A percentile compares a stretch with the other conserved stretches of the same genome.
These are phyloP conservation scores for Latrodectus hesperus DNA, from an alignment of 2,888 invertebrate genomes.

Conservation along the genomic window DNA sequence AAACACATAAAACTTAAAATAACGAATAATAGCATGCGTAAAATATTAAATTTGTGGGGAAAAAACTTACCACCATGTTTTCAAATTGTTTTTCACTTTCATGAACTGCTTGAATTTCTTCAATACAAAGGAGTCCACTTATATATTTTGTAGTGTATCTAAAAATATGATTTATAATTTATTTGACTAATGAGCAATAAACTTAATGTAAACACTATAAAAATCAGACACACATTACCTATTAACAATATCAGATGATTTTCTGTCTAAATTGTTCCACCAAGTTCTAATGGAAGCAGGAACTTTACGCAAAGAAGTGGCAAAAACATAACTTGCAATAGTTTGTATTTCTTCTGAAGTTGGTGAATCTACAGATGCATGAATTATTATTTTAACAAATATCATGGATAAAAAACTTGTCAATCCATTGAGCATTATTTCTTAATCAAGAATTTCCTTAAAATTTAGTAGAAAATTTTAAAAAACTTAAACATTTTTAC, in stretches of 20 bases:
- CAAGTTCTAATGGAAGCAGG: slow-evolving; percentile 86
- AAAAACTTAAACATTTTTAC: too few relatives aligned
- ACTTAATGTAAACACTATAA: background rate
- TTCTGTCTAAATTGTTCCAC: slow-evolving; percentile 82
- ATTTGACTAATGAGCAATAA: background rate
- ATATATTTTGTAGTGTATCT: slow-evolving; percentile 78
- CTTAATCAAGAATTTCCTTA: too few relatives aligned
- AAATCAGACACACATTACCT: slow-evolving; percentile 74
- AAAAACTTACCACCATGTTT: slow-evolving; percentile 51
- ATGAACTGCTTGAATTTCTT: slow-evolving; percentile 81
- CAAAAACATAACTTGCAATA: slow-evolving; percentile 82
- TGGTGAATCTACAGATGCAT: slow-evolving; percentile 13
- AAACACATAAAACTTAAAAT: background rate
- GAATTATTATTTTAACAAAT: background rate
- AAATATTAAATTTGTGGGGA: background rate
- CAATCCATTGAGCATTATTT: background rate
- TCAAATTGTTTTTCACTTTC: slow-evolving; percentile 71
- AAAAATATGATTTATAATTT: background rate
- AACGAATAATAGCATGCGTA: background rate
- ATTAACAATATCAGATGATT: slow-evolving; percentile 82
- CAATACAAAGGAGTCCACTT: slow-evolving; percentile 81
- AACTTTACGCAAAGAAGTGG: slow-evolving; percentile 80
- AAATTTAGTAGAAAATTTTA: too few relatives aligned
- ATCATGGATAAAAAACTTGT: background rate
- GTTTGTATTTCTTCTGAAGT: slow-evolving; percentile 47